Conservation (phyloP, 2,888 invertebrate genomes). For the Apodemia hepburni region DNA sequence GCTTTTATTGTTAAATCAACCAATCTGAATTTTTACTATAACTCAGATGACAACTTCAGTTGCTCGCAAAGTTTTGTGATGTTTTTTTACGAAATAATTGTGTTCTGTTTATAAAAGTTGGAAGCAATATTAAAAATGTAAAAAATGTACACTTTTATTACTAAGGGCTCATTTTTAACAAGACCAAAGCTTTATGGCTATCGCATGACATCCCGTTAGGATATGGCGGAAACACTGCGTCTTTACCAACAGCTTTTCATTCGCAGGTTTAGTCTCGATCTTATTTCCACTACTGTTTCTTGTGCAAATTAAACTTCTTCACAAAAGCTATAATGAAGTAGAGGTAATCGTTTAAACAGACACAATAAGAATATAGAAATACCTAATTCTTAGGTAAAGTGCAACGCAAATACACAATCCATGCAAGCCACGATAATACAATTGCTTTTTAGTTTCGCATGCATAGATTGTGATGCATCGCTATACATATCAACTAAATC, state of each 20-base stretch:
- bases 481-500: constrained; percentile 71
- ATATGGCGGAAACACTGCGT: constrained; percentile 17
- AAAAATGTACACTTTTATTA: neutral
- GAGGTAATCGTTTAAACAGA: constrained; percentile 76
- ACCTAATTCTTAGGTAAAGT: constrained; percentile 60
- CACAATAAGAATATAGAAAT: constrained; percentile 77
- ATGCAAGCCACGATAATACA: constrained; percentile 25
- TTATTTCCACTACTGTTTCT: constrained; percentile 69
- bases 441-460: constrained; percentile 23
- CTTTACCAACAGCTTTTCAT: constrained; percentile 15
- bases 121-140: neutral
- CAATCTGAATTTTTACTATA: neutral
- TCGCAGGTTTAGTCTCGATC: constrained; percentile 51
- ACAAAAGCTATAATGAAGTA: constrained; percentile 74
- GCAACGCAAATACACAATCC: constrained; percentile 28
- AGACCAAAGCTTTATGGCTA: constrained; percentile 2
- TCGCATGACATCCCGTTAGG: constrained; percentile 20
- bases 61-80: neutral
- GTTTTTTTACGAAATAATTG: neutral
- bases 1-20: neutral
- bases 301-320: constrained; percentile 72
- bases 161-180: neutral
- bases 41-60: neutral
- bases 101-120: neutral
- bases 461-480: constrained; percentile 21